phyloP scores from a whole-genome alignment of 2,113 vertebrate genomes.

The Megalops atlanticus region DNA sequence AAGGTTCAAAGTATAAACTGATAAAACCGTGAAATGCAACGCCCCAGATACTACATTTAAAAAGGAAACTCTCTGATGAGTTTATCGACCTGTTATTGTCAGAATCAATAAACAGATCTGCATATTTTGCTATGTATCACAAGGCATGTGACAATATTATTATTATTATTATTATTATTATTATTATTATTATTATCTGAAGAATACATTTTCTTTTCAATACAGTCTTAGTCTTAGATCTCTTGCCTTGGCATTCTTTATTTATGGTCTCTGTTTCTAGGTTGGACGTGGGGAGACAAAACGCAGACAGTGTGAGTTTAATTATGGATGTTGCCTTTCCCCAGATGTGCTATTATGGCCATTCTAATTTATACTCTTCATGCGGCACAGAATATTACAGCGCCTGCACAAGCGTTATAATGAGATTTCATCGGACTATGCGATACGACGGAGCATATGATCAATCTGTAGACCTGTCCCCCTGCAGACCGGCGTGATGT shows the following conservation, averaged over 20 bases:
- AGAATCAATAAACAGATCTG: too few relatives aligned
- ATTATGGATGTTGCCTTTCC: constrained; percentile 12
- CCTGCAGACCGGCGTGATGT: background rate
- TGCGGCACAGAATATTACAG: background rate
- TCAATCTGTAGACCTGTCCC: background rate
- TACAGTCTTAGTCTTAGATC: background rate
- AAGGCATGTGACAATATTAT: too few relatives aligned
- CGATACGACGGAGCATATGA: background rate
- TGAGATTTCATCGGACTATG: constrained; percentile 8
- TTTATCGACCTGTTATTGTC: too few relatives aligned
- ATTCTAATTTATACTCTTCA: constrained; percentile 8
- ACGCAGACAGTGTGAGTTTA: background rate
- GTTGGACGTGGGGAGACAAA: background rate
- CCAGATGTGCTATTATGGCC: constrained; percentile 12
- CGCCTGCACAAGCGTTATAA: constrained; percentile 9
- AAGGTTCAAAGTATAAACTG: background rate
- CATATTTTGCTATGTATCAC: too few relatives aligned
- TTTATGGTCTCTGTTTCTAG: background rate
- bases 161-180: background rate
- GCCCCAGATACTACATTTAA: too few relatives aligned
- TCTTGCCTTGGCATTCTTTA: background rate
- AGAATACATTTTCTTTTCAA: background rate
- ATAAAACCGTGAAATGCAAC: too few relatives aligned
- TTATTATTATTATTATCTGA: background rate
- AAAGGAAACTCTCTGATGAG: too few relatives aligned